Evolutionary conservation across 2,888 invertebrate species (phyloP), one percentile per base, ranked within the genome.

Genomic region (Drosophila picticornis): DNA sequence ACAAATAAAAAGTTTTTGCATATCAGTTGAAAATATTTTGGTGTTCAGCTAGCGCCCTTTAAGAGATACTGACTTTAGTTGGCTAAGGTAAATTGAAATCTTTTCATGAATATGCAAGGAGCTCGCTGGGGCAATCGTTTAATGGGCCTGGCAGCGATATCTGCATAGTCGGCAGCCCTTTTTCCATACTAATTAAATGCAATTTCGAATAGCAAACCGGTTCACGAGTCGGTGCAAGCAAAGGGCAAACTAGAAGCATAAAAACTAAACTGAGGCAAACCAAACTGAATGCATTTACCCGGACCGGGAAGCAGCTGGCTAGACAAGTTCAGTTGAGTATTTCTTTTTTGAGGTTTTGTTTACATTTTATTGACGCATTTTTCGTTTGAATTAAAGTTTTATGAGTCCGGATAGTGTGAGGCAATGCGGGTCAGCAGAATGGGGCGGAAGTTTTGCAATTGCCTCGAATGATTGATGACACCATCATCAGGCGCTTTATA

Each of bases 401-500:
- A 84, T 71, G 81, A 72, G 48, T 43, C 38, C 43, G 34, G 36
- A 29, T 77, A 73, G 82, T 84, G 73, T 66, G 64, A 63, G 69
- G 62, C 57, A 52, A 70, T 68, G 83, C 78, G 75, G 64, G 80
- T 70, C 67, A 73, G 75, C 62, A 60, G 75, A 63, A 67, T 67
- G 46, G 48, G 60, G 57, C 81, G 84, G 84, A 85, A 85, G 88
- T 88, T 83, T 88, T 65, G 86, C 86, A 88, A 85, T 75, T 63
- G 72, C 46, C 11, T 25, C 58, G 36, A 79, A 80, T 83, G 88
- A 85, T 86, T 85, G 88, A 85, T 86, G 86, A 80, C 61, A 68
- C 60, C 64, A 66, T 46, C 58, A 27, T 48, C 60, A n/a, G 40
- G 34, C 16, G 58, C 48, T 48, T 38, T n/a, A 2, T 16, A 31